Evolutionary conservation across 2,888 invertebrate genomes (phyloP).

Genomic region (Nezara viridula): DNA sequence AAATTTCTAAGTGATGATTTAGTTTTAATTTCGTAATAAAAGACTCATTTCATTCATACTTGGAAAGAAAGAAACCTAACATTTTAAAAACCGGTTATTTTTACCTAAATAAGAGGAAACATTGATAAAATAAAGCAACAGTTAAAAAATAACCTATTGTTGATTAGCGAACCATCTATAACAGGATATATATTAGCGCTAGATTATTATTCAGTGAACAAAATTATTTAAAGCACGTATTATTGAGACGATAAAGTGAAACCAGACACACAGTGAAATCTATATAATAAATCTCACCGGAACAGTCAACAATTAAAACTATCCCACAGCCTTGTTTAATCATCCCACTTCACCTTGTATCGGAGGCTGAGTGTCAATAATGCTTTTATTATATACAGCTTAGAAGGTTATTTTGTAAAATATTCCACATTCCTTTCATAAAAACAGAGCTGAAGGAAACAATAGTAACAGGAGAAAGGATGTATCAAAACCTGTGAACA

Average conservation of each 20-base stretch:
- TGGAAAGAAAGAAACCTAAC: no score
- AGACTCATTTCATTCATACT: no score
- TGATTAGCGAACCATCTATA: neutral
- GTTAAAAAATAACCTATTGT: neutral
- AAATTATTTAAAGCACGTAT: neutral
- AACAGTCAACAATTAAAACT: neutral
- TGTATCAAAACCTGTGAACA: neutral
- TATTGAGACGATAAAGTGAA: neutral
- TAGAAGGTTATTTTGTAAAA: neutral
- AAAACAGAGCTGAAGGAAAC: neutral
- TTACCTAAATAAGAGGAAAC: no score
- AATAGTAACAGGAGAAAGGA: no score
- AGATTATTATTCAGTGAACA: neutral
- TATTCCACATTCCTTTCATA: neutral
- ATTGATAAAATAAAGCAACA: neutral
- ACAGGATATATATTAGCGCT: neutral
- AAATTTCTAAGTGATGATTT: no score
- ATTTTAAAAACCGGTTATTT: no score
- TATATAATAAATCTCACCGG: neutral
- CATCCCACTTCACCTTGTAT: neutral
- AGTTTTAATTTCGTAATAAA: no score
- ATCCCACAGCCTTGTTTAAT: slow-evolving; percentile 20
- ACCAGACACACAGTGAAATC: neutral
- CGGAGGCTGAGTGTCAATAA: neutral
- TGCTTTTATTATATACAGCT: neutral